Conservation (phyloP, 2,888 invertebrate species). For the Plusia festucae region DNA sequence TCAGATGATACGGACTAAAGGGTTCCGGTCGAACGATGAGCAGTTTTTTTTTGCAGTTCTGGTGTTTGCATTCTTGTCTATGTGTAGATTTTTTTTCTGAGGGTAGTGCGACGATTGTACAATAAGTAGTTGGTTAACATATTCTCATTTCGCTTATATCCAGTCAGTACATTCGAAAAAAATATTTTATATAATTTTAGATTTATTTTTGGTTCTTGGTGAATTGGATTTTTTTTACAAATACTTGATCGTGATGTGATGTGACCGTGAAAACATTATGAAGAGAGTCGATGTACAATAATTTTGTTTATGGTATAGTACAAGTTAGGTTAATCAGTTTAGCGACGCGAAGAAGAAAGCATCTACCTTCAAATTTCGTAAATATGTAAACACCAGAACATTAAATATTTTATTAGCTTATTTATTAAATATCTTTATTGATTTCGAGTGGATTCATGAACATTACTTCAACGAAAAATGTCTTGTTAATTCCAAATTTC, state of each 20-base stretch:
- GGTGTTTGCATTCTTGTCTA: conserved; percentile 16
- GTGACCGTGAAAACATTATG: neutral
- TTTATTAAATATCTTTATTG: conserved; percentile 11
- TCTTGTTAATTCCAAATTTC: conserved; percentile 17
- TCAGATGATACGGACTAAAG: conserved; percentile 61
- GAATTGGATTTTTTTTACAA: neutral
- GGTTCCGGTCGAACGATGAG: conserved; percentile 27
- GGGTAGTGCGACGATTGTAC: too few relatives aligned
- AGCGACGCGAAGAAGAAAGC: too few relatives aligned
- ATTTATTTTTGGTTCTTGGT: too few relatives aligned
- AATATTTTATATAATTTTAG: too few relatives aligned
- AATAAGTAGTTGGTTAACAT: too few relatives aligned
- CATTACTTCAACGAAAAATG: neutral
- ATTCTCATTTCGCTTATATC: too few relatives aligned
- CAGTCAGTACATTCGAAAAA: too few relatives aligned
- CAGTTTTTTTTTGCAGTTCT: conserved; percentile 15
- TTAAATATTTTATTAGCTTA: conserved; percentile 13
- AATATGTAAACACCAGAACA: conserved; percentile 31
- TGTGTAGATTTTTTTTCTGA: too few relatives aligned
- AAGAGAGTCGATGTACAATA: too few relatives aligned
- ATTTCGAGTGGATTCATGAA: conserved; percentile 12
- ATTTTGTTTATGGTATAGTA: conserved; percentile 26
- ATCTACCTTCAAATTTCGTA: neutral
- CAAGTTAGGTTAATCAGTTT: conserved; percentile 37
- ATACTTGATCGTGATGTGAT: too few relatives aligned